phyloP scores from a whole-genome alignment of 2,888 invertebrate genomes.

The Sympetrum striolatum region DNA sequence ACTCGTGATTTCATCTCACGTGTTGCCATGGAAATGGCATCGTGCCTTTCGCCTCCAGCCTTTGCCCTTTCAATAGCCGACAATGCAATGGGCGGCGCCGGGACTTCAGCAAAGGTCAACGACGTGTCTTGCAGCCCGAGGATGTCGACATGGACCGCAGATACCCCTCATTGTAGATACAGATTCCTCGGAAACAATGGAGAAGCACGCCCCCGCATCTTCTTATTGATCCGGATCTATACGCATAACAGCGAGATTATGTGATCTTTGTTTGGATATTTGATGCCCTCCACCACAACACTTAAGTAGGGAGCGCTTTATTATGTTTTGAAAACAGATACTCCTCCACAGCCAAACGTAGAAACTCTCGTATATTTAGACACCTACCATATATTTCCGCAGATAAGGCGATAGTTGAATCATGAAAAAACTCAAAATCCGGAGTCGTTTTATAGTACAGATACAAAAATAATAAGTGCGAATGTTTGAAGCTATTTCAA shows the following conservation, averaged over 20 bases:
- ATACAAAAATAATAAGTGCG: too few species aligned
- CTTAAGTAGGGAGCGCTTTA: neutral
- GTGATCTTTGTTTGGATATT: neutral
- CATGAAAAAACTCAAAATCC: too few species aligned
- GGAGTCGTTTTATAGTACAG: too few species aligned
- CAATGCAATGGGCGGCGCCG: slow-evolving; percentile 12
- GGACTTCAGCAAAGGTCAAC: neutral
- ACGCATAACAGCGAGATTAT: neutral
- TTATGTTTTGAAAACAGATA: neutral
- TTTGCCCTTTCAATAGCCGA: slow-evolving; percentile 7
- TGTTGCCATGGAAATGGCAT: slow-evolving; percentile 37
- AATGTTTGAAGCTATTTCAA: too few species aligned
- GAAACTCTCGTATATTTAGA: too few species aligned
- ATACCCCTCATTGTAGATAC: neutral
- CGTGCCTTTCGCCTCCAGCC: slow-evolving; percentile 12
- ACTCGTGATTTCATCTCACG: slow-evolving; percentile 23
- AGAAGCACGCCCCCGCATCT: neutral
- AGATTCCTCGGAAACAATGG: neutral
- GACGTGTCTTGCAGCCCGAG: neutral
- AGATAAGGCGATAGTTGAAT: too few species aligned
- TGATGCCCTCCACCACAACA: neutral
- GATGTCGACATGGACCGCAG: slow-evolving; percentile 3
- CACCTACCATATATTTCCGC: too few species aligned
- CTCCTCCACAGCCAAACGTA: too few species aligned
- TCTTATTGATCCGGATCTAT: neutral